These are phyloP conservation scores for Lophotriccus pileatus DNA, from an alignment of 2,797 vertebrate genomes.

Conservation along the genomic window DNA sequence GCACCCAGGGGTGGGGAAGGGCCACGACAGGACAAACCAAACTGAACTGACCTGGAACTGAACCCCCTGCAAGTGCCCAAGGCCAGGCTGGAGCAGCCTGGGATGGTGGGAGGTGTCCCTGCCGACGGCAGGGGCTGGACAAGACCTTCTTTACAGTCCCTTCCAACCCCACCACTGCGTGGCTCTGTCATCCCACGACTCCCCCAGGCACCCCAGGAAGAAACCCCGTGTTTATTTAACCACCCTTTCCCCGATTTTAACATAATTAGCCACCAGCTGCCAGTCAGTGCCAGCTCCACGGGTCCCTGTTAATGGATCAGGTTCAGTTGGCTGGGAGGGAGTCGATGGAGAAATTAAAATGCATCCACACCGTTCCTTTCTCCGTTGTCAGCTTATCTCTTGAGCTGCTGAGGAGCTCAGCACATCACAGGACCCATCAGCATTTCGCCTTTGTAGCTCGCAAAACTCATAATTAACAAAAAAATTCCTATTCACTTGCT, in stretches of 20 bases:
- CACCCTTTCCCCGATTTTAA: fast-evolving
- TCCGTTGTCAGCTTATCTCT: neutral
- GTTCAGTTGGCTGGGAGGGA: neutral
- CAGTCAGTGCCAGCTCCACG: neutral
- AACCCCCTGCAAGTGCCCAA: neutral
- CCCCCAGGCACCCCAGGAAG: neutral
- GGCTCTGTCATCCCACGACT: neutral
- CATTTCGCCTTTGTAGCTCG: neutral
- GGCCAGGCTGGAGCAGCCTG: neutral
- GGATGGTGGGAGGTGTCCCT: neutral
- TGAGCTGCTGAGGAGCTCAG: neutral
- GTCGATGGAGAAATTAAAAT: neutral
- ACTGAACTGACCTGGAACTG: neutral
- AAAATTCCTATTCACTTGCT: constrained; percentile 22
- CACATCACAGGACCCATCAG: constrained; percentile 13
- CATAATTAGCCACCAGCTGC: neutral
- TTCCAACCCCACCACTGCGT: fast-evolving
- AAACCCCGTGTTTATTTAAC: neutral
- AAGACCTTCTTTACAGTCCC: fast-evolving
- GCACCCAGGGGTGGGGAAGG: neutral
- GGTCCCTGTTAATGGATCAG: neutral
- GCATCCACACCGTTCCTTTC: neutral
- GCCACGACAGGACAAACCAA: neutral
- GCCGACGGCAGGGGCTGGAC: neutral
- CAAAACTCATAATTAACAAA: constrained; percentile 51